A percentile compares a stretch with the other conserved stretches of the same genome.
Evolutionary conservation across 2,888 invertebrate species (phyloP).

Genomic region (Crepidodera aurea): DNA sequence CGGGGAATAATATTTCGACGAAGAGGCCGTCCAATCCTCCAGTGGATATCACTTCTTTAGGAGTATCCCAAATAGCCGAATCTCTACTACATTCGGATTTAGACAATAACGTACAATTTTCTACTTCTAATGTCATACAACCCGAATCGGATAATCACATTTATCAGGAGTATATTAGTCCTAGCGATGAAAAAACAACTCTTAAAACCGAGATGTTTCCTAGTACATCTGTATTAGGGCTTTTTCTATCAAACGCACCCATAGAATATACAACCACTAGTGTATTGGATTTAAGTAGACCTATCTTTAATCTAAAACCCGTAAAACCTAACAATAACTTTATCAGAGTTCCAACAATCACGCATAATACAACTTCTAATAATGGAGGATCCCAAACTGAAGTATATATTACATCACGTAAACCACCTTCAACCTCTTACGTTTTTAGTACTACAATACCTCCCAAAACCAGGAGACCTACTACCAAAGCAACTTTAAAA

Average conservation of each 20-base stretch:
- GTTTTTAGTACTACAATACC: slow-evolving; percentile 60
- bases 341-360: slow-evolving; percentile 67
- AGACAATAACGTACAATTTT: slow-evolving; percentile 56
- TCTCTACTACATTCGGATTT: slow-evolving; percentile 61
- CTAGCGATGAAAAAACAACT: slow-evolving; percentile 51
- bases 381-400: slow-evolving; percentile 44
- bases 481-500: slow-evolving; percentile 45
- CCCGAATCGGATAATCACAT: slow-evolving; percentile 51
- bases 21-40: slow-evolving; percentile 47
- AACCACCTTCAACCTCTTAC: slow-evolving; percentile 63
- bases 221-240: slow-evolving; percentile 50
- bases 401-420: slow-evolving; percentile 41
- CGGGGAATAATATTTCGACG: slow-evolving; percentile 42
- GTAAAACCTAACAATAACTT: slow-evolving; percentile 63
- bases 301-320: slow-evolving; percentile 60
- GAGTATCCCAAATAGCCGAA: slow-evolving; percentile 67
- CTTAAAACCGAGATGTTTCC: too few species aligned
- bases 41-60: slow-evolving; percentile 66
- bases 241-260: slow-evolving; percentile 57
- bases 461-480: slow-evolving; percentile 42
- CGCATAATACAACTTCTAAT: slow-evolving; percentile 52
- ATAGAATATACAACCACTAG: slow-evolving; percentile 50
- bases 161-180: slow-evolving; percentile 54
- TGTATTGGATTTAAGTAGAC: slow-evolving; percentile 59
- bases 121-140: too few species aligned